phyloP scores from a whole-genome alignment of 2,797 vertebrate species.

The Anolis apletophallus region DNA sequence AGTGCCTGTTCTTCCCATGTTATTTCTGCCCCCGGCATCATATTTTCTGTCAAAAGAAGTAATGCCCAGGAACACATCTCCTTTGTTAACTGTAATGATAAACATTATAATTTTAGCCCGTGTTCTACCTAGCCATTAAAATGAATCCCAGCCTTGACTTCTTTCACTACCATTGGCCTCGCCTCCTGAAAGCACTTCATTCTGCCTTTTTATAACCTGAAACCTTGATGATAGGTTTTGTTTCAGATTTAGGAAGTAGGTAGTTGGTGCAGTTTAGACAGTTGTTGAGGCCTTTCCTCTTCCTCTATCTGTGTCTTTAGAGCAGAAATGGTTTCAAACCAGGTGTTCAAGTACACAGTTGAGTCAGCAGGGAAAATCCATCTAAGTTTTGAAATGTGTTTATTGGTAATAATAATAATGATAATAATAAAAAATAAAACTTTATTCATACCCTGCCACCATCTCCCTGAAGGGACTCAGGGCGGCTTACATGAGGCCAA shows the following conservation, averaged over 20 bases:
- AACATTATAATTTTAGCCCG: neutral
- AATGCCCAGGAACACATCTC: too few relatives aligned
- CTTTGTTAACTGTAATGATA: neutral
- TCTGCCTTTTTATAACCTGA: neutral
- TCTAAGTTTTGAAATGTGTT: neutral
- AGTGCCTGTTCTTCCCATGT: too few relatives aligned
- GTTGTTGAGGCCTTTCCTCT: neutral
- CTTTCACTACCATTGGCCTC: neutral
- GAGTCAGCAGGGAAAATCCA: neutral
- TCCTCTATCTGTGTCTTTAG: neutral
- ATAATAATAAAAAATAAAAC: too few relatives aligned
- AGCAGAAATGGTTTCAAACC: neutral
- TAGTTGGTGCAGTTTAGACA: neutral
- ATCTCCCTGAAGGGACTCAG: too few relatives aligned
- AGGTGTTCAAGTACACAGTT: neutral
- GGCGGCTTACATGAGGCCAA: too few relatives aligned
- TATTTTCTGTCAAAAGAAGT: too few relatives aligned
- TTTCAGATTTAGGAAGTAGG: constrained; percentile 16
- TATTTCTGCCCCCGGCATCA: too few relatives aligned
- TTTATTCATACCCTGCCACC: too few relatives aligned
- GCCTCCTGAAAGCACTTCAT: neutral
- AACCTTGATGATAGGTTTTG: neutral
- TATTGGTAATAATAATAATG: too few relatives aligned
- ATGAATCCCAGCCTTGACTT: neutral
- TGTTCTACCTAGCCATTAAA: neutral